A percentile compares a stretch with the other conserved stretches of the same genome.
These are phyloP conservation scores for Eupeodes luniger DNA, from an alignment of 2,888 invertebrate species.

Conservation along the genomic window DNA sequence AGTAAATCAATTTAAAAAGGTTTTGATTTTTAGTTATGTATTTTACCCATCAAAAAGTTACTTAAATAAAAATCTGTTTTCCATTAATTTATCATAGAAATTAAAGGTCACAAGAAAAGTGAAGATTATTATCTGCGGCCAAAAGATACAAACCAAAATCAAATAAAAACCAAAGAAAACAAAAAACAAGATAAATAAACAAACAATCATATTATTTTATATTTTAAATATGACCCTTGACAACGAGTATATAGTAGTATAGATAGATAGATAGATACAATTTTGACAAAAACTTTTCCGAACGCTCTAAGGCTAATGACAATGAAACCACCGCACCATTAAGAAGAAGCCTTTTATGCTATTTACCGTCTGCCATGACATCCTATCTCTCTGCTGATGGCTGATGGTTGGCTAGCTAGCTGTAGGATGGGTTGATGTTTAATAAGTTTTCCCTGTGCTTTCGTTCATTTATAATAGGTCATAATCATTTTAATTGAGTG, in stretches of 20 bases:
- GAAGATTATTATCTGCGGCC: background rate
- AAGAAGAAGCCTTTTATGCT: slow-evolving; percentile 50
- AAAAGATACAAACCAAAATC: background rate
- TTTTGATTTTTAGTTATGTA: too few species aligned
- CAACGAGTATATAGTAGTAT: background rate
- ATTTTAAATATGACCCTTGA: slow-evolving; percentile 28
- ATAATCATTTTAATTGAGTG: slow-evolving; percentile 71
- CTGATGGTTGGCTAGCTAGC: background rate
- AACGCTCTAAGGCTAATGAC: slow-evolving; percentile 47
- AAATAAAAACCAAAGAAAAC: background rate
- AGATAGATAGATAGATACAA: background rate
- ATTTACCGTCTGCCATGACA: slow-evolving; percentile 31
- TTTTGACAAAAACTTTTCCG: slow-evolving; percentile 38
- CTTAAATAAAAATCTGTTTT: too few species aligned
- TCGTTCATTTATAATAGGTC: slow-evolving; percentile 59
- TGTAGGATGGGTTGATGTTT: slow-evolving; percentile 31
- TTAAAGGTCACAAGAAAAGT: slow-evolving; percentile 5
- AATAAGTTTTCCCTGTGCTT: slow-evolving; percentile 57
- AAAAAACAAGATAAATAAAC: background rate
- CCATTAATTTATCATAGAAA: background rate
- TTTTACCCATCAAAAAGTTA: too few species aligned
- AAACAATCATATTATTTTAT: slow-evolving; percentile 12
- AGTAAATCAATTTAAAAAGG: too few species aligned
- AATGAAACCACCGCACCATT: slow-evolving; percentile 32
- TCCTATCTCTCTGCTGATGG: slow-evolving; percentile 15